These are phyloP conservation scores for Brachionus plicatilis DNA, from an alignment of 1,140 invertebrate genomes.

Conservation along the genomic window DNA sequence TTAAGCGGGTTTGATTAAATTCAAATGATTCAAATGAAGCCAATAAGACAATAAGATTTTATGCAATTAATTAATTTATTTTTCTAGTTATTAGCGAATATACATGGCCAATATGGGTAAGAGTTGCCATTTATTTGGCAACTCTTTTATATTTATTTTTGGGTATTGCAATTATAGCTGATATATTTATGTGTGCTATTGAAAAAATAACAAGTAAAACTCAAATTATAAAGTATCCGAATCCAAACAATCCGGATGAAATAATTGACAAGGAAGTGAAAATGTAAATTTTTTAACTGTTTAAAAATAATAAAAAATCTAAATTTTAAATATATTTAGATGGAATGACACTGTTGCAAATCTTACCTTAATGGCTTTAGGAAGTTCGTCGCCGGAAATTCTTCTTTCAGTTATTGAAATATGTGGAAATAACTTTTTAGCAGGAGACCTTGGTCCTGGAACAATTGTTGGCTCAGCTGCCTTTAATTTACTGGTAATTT, in stretches of 20 bases:
- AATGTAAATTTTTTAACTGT: constrained; percentile 44
- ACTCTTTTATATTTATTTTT: constrained; percentile 60
- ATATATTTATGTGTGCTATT: constrained; percentile 64
- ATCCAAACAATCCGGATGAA: constrained; percentile 45
- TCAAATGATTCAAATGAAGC: too few relatives aligned
- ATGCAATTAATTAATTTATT: background rate
- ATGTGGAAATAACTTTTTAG: constrained; percentile 57
- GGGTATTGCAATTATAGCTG: constrained; percentile 62
- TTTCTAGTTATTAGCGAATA: constrained; percentile 58
- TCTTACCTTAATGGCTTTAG: constrained; percentile 66
- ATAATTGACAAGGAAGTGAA: constrained; percentile 46
- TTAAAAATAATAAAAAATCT: background rate
- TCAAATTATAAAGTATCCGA: constrained; percentile 55
- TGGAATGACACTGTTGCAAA: constrained; percentile 68
- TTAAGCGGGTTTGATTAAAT: background rate
- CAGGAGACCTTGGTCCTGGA: constrained; percentile 62
- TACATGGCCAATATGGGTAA: constrained; percentile 55
- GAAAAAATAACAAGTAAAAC: constrained; percentile 66
- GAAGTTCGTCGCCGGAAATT: constrained; percentile 65
- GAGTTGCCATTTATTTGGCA: constrained; percentile 59
- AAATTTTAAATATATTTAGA: constrained; percentile 41
- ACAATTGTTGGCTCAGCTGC: constrained; percentile 64
- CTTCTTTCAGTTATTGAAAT: constrained; percentile 64
- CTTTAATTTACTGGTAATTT: constrained; percentile 58
- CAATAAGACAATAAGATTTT: background rate